Evolutionary conservation across 2,888 invertebrate genomes (phyloP).

Genomic region (Minunthozetes semirufus): DNA sequence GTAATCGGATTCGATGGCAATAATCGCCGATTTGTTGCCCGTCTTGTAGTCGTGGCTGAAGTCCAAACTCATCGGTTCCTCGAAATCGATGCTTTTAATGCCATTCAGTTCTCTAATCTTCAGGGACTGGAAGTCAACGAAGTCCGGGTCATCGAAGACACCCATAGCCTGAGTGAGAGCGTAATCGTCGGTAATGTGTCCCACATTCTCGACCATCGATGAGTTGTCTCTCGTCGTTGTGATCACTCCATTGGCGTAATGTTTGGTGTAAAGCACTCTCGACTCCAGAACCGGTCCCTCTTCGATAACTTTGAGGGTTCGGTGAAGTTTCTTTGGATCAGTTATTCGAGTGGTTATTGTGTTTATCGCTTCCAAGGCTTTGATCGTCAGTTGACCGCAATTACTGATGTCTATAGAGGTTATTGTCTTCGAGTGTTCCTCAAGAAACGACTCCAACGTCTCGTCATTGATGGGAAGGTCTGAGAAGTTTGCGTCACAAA

Average conservation of each 20-base stretch:
- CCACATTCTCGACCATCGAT: not conserved
- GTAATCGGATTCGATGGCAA: not conserved
- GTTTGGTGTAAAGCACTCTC: not conserved
- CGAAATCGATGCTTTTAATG: not conserved
- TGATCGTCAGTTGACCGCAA: constrained; percentile 61
- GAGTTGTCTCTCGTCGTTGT: constrained; percentile 20
- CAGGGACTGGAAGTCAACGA: constrained; percentile 1
- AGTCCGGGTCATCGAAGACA: constrained; percentile 24
- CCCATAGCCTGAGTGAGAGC: constrained; percentile 28
- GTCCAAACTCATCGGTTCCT: constrained; percentile 16
- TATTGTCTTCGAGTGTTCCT: constrained; percentile 30
- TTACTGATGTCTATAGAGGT: constrained; percentile 61
- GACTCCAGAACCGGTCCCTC: not conserved
- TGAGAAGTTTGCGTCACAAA: constrained; percentile 18
- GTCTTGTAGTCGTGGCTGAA: not conserved
- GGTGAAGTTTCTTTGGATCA: constrained; percentile 1
- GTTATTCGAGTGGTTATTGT: constrained; percentile 43
- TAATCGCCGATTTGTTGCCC: not conserved
- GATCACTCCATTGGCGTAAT: constrained; percentile 26
- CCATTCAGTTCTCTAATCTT: constrained; percentile 18
- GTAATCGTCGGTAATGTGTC: constrained; percentile 22
- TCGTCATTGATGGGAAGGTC: constrained; percentile 33
- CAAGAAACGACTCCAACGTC: constrained; percentile 23
- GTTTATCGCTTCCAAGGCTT: constrained; percentile 62
- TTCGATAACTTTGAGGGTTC: not conserved